Evolutionary conservation across 2,797 vertebrate genomes (phyloP).

Genomic region (Anomalospiza imberbis): DNA sequence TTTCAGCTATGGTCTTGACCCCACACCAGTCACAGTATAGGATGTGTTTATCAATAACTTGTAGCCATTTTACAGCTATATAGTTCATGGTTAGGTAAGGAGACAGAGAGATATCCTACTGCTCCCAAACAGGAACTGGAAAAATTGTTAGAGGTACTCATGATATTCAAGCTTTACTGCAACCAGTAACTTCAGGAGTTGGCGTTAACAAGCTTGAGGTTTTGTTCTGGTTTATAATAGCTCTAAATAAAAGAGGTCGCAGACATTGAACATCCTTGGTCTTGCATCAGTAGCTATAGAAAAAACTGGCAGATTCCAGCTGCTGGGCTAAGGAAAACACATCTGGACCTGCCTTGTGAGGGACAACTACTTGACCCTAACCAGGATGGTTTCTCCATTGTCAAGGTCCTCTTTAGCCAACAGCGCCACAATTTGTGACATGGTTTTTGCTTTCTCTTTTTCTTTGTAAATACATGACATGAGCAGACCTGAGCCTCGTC

Average conservation of each 20-base stretch:
- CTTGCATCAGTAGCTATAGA: neutral
- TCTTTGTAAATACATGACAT: accelerated
- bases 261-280: neutral
- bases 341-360: neutral
- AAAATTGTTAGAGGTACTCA: neutral
- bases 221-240: neutral
- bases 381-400: neutral
- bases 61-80: neutral
- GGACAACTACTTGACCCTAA: neutral
- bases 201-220: neutral
- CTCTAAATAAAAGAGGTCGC: neutral
- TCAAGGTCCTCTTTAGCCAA: neutral
- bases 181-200: neutral
- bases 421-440: neutral
- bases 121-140: neutral
- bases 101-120: neutral
- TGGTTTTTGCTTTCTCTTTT: neutral
- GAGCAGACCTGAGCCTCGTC: neutral
- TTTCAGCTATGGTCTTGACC: neutral
- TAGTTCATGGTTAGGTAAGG: neutral
- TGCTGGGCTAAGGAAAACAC: neutral
- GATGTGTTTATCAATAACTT: neutral
- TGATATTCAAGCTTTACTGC: neutral
- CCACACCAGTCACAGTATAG: neutral
- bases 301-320: neutral